Conservation (phyloP, 2,888 invertebrate genomes). For the Anoplius nigerrimus region DNA sequence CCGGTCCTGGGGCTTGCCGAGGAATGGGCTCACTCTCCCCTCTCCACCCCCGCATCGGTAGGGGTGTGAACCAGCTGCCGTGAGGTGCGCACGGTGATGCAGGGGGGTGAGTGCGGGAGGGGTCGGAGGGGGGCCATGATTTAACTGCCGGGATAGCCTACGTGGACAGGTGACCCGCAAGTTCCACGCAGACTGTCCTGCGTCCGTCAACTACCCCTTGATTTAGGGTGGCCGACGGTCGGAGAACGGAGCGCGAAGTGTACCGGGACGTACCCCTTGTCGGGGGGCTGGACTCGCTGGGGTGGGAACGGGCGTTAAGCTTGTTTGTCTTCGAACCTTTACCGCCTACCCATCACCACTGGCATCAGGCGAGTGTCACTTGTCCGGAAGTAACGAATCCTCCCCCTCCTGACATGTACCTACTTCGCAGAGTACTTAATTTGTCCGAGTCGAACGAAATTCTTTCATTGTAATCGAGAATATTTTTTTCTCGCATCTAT, state of each 20-base stretch:
- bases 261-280: slow-evolving; percentile 31
- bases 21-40: background rate
- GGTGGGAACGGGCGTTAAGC: background rate
- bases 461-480: no score
- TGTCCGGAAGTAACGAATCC: no score
- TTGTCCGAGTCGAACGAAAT: no score
- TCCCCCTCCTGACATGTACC: no score
- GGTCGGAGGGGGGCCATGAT: slow-evolving; percentile 43
- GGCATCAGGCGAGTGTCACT: no score
- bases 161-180: slow-evolving; percentile 60
- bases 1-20: slow-evolving; percentile 18
- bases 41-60: no score
- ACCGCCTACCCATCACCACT: no score
- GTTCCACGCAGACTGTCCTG: slow-evolving; percentile 57
- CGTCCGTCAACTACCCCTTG: slow-evolving; percentile 53
- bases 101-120: slow-evolving; percentile 1
- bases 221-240: slow-evolving; percentile 49
- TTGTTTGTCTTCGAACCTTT: no score
- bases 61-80: background rate
- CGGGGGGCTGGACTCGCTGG: background rate
- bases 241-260: slow-evolving; percentile 29
- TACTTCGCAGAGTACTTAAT: no score
- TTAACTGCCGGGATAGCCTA: slow-evolving; percentile 52
- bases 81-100: background rate
- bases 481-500: no score